Percentiles rank a stretch among this genome's conserved stretches.
phyloP scores from a whole-genome alignment of 2,888 invertebrate species.

The Saturnia pavonia region DNA sequence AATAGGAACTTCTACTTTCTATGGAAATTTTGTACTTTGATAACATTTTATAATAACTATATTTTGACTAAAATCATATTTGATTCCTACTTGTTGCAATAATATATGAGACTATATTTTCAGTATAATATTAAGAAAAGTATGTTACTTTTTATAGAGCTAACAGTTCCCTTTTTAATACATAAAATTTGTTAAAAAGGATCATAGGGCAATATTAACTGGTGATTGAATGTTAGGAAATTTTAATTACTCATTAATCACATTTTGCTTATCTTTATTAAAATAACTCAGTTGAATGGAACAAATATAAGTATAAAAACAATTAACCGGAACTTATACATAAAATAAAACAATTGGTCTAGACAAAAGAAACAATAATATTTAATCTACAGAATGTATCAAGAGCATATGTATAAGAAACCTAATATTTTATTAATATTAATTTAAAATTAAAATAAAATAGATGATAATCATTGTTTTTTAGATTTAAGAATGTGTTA shows the following conservation, averaged over 20 bases:
- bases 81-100: too few relatives aligned
- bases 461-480: background rate
- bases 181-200: background rate
- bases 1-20: too few relatives aligned
- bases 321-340: background rate
- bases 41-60: background rate
- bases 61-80: too few relatives aligned
- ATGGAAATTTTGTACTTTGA: background rate
- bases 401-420: background rate
- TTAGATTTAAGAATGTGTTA: too few relatives aligned
- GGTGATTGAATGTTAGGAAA: background rate
- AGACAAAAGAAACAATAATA: background rate
- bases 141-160: background rate
- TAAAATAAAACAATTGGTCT: too few relatives aligned
- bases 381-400: background rate
- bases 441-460: background rate
- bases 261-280: background rate
- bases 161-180: background rate
- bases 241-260: background rate
- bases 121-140: background rate
- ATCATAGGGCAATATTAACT: background rate
- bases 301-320: background rate
- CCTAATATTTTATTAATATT: background rate
- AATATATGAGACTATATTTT: too few relatives aligned
- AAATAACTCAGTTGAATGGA: background rate